These are phyloP conservation scores for Eurystomus gularis DNA, from an alignment of 2,113 vertebrate genomes.

Conservation along the genomic window DNA sequence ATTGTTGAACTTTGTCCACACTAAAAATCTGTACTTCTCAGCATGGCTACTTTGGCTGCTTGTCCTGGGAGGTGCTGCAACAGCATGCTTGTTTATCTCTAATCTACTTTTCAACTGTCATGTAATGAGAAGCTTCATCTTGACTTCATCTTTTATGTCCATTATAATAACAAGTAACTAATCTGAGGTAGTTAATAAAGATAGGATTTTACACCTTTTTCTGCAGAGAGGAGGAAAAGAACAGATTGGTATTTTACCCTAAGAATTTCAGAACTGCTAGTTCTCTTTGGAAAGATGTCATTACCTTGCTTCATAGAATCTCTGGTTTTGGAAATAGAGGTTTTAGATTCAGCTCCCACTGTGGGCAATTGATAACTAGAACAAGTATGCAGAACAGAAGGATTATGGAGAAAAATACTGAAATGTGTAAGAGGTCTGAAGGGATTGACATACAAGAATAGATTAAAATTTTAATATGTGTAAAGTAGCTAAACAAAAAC, in stretches of 20 bases:
- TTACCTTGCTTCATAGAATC: background rate
- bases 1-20: background rate
- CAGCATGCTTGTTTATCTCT: background rate
- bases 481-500: constrained; percentile 42
- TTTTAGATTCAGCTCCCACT: background rate
- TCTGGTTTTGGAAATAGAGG: background rate
- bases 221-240: background rate
- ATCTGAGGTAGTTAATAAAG: background rate
- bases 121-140: background rate
- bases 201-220: background rate
- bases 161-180: background rate
- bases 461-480: constrained; percentile 59
- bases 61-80: background rate
- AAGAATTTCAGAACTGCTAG: background rate
- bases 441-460: constrained; percentile 26
- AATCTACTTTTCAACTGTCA: background rate
- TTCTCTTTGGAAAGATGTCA: background rate
- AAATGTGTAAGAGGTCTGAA: constrained; percentile 26
- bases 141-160: background rate
- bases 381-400: background rate
- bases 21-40: background rate
- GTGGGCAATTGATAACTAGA: background rate
- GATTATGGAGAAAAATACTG: constrained; percentile 28
- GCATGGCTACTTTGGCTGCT: background rate
- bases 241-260: background rate